Percentiles rank a stretch among this genome's conserved stretches.
Conservation (phyloP, 92 coral and sea anemone genomes). For the Plumapathes pennacea region DNA sequence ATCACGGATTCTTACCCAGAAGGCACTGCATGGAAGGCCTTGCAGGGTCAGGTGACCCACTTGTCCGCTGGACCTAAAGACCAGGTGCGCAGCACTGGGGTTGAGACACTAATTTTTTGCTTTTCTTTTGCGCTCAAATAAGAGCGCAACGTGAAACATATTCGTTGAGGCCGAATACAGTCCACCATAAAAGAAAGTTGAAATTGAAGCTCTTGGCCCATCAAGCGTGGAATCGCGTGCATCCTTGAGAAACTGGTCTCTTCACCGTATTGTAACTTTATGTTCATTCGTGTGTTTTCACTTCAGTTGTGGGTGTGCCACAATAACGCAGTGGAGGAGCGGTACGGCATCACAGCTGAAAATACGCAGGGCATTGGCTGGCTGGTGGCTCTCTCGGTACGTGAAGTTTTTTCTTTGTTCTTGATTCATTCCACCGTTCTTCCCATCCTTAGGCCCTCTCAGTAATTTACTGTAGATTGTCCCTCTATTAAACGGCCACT, state of each 20-base stretch:
- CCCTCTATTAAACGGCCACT: too few relatives aligned
- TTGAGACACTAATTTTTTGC: too few relatives aligned
- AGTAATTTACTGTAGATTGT: background rate
- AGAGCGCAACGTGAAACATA: too few relatives aligned
- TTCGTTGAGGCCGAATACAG: too few relatives aligned
- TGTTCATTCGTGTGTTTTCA: background rate
- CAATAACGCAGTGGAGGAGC: conserved; percentile 58
- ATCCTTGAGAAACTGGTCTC: too few relatives aligned
- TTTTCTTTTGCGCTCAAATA: too few relatives aligned
- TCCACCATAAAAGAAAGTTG: too few relatives aligned
- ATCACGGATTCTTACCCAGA: conserved; percentile 90
- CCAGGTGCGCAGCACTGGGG: conserved; percentile 43
- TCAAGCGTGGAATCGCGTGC: background rate
- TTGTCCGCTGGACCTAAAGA: conserved; percentile 68
- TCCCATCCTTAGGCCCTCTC: background rate
- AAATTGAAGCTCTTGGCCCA: too few relatives aligned
- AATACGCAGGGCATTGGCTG: conserved; percentile 63
- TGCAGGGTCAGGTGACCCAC: conserved; percentile 42
- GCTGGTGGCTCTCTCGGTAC: conserved; percentile 64
- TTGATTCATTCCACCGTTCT: background rate
- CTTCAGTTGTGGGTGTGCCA: conserved; percentile 66
- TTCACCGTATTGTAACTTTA: too few relatives aligned
- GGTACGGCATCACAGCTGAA: conserved; percentile 32
- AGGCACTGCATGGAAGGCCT: conserved; percentile 78
- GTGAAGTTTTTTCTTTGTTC: background rate